Base-by-base conservation (phyloP, 23 tunicate species). In the Clavelina lepadiformis region DNA sequence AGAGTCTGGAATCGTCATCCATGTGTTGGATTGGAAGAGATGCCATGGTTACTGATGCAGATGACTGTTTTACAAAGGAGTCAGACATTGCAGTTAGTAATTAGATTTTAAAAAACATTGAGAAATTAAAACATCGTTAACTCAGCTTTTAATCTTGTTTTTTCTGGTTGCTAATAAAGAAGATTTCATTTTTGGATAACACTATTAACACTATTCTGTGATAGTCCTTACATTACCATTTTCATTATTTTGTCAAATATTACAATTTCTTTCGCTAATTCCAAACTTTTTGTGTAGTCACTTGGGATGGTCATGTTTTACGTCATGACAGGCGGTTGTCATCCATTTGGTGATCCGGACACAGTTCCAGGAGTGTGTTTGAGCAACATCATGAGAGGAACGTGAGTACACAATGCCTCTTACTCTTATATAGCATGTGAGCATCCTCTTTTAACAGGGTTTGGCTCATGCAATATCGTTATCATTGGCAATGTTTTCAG, bases 241-340 rank as follows among this genome's bases (percentile, higher is more conserved):
- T 15, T 28, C 15, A 33, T 15, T 19, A 33, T 18, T 15, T 0
- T 28, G n/a, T 31, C 24, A 13, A 18, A 0, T 26, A 56, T 13
- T 22, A 28, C 56, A 41, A 1, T 44, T 13, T 69, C 26, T 55
- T 45, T 28, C 38, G 31, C 11, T n/a, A n/a, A n/a, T n/a, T n/a
- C n/a, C n/a, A n/a, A n/a, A n/a, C n/a, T n/a, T 53, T 0, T 66
- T 3, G 74, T 68, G 0, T 51, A 71, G 79, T 75, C 80, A 1
- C 75, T 89, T 59, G 97, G 97, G 4, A 89, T 89, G 91, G 15
- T 89, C 26, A 59, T 89, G 53, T 79, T 60, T 44, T 89, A 81
- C 54, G 64, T 89, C 3, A 5, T 76, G 3, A 89, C 83, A 28
- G 74, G 63, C 33, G 97, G 97, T 15, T 58, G 73, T 13, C 97